Evolutionary conservation across 2,797 vertebrate genomes (phyloP).

Genomic region (Tauraco hartlaubi): DNA sequence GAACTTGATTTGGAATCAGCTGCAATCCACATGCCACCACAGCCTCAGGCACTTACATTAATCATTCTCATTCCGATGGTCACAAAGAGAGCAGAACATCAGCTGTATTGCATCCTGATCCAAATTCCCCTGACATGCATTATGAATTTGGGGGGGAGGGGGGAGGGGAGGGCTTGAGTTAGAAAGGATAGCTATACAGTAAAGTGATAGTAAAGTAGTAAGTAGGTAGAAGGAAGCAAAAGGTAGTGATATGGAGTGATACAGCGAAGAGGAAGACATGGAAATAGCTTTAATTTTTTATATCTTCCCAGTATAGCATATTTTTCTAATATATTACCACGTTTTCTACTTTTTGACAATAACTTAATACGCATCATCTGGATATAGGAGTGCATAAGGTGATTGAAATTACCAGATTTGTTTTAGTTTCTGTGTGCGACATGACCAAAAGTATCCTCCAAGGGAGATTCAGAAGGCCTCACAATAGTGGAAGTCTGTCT

Average conservation of each 20-base stretch:
- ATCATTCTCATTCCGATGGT: not conserved
- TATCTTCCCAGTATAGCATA: not conserved
- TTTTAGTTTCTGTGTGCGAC: not conserved
- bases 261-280: not conserved
- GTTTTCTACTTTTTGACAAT: not conserved
- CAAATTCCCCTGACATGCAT: not conserved
- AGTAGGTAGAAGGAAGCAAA: not conserved
- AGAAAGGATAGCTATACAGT: not conserved
- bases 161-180: not conserved
- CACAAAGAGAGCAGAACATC: not conserved
- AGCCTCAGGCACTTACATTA: not conserved
- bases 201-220: not conserved
- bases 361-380: constrained; percentile 24
- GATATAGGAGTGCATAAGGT: not conserved
- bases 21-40: not conserved
- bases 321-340: constrained; percentile 37
- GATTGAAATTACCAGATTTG: constrained; percentile 13
- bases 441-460: not conserved
- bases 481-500: not conserved
- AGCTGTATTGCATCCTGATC: not conserved
- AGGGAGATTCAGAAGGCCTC: not conserved
- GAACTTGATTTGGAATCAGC: not conserved
- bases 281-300: not conserved
- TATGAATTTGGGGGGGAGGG: not conserved
- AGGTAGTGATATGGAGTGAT: not conserved